Conservation (phyloP, 2,888 invertebrate genomes). For the Leptodirus hochenwartii region DNA sequence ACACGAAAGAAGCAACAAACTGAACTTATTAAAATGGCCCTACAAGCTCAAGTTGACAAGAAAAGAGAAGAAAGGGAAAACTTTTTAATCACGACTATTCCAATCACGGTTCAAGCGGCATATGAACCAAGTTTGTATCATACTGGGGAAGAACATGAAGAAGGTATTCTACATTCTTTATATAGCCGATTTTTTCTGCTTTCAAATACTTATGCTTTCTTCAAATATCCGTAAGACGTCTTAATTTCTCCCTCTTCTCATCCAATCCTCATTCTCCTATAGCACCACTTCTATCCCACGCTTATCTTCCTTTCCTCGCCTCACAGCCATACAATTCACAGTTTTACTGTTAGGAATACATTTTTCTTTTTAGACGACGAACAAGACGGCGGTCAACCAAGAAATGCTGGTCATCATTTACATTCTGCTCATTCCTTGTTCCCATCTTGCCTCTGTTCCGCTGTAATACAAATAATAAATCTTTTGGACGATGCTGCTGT, state of each 20-base stretch:
- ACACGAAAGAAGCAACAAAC: constrained; percentile 98
- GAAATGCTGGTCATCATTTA: constrained; percentile 60
- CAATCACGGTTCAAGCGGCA: constrained; percentile 87
- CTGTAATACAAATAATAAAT: constrained; percentile 86
- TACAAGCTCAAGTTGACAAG: constrained; percentile 91
- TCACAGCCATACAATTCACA: too few species aligned
- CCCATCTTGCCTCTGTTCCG: constrained; percentile 90
- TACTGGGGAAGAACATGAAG: constrained; percentile 70
- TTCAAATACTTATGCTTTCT: constrained; percentile 12
- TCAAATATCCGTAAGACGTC: too few species aligned
- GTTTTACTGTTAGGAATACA: too few species aligned
- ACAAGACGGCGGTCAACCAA: constrained; percentile 41
- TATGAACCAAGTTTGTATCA: constrained; percentile 87
- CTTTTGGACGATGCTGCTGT: constrained; percentile 93
- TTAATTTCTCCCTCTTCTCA: too few species aligned
- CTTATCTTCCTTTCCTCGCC: too few species aligned
- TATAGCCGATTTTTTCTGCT: too few species aligned
- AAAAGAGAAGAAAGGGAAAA: constrained; percentile 88
- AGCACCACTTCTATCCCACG: too few species aligned
- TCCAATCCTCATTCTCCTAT: too few species aligned
- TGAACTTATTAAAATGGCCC: constrained; percentile 86
- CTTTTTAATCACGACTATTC: constrained; percentile 88
- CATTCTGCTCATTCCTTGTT: constrained; percentile 90
- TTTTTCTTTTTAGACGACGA: too few species aligned
- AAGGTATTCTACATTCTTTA: too few species aligned